phyloP scores from a whole-genome alignment of 2,113 vertebrate genomes.

The Poeciliopsis turrubarensis region DNA sequence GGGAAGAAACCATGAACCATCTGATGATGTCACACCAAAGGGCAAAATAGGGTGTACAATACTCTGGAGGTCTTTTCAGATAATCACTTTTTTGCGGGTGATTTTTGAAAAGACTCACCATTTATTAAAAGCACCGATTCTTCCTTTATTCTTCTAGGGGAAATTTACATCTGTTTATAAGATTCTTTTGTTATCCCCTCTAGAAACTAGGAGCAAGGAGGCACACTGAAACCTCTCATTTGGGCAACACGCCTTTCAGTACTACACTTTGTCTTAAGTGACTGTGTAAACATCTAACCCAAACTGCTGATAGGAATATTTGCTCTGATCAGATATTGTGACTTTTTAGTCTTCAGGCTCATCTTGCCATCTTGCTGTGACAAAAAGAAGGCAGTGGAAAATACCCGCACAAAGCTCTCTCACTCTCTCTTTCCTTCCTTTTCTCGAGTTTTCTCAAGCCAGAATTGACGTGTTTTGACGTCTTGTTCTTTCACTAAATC shows the following conservation, averaged over 20 bases:
- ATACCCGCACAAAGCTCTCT: background rate
- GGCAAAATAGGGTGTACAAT: background rate
- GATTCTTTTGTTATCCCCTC: background rate
- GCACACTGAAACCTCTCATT: constrained; percentile 26
- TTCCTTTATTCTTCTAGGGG: constrained; percentile 12
- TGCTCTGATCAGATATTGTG: background rate
- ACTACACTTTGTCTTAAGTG: constrained; percentile 13
- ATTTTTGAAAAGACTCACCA: constrained; percentile 1
- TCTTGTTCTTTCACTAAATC: background rate
- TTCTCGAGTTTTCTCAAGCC: constrained; percentile 7
- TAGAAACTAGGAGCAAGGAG: constrained; percentile 31
- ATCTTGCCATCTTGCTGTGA: background rate
- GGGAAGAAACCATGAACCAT: no score
- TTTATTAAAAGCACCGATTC: constrained; percentile 17
- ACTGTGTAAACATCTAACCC: background rate
- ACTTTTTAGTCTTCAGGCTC: no score
- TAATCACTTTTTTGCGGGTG: background rate
- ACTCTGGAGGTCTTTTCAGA: background rate
- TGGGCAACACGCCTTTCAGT: background rate
- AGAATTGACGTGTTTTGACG: background rate
- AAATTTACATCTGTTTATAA: constrained; percentile 50
- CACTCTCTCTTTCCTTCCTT: no score
- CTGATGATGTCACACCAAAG: background rate
- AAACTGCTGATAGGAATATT: background rate
- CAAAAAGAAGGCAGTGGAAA: constrained; percentile 2